Percentiles rank a stretch among this genome's conserved stretches.
Conservation (phyloP, 2,888 invertebrate genomes). For the Fragum whitleyi region DNA sequence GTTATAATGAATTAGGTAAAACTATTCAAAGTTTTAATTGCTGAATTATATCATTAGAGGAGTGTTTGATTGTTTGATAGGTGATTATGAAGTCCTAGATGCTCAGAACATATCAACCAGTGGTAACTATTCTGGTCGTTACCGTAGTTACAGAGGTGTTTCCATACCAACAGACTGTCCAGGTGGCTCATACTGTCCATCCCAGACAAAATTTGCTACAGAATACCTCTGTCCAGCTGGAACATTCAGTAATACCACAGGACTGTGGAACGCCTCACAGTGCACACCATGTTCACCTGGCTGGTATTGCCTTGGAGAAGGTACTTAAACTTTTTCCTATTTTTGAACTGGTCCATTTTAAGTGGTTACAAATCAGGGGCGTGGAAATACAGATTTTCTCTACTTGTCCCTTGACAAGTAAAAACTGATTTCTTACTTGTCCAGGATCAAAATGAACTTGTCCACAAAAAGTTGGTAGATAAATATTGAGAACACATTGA, state of each 20-base stretch:
- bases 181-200: constrained; percentile 81
- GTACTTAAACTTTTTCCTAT: constrained; percentile 56
- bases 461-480: too few species aligned
- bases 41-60: too few species aligned
- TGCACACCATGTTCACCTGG: constrained; percentile 83
- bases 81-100: constrained; percentile 81
- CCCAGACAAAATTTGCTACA: constrained; percentile 73
- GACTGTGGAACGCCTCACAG: constrained; percentile 74
- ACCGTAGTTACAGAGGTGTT: constrained; percentile 81
- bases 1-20: too few species aligned
- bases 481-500: too few species aligned
- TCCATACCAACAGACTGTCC: constrained; percentile 80
- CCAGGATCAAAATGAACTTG: too few species aligned
- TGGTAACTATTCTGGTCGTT: constrained; percentile 80
- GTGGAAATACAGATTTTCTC: too few species aligned
- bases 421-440: too few species aligned
- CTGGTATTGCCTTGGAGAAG: constrained; percentile 80
- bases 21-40: too few species aligned
- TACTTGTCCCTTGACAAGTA: too few species aligned
- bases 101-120: constrained; percentile 73
- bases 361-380: too few species aligned
- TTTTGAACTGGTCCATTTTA: not conserved
- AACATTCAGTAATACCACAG: constrained; percentile 80
- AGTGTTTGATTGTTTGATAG: too few species aligned
- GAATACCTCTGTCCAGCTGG: constrained; percentile 82